These are phyloP conservation scores for Plemyria rubiginata DNA, from an alignment of 2,888 invertebrate species.

Conservation along the genomic window DNA sequence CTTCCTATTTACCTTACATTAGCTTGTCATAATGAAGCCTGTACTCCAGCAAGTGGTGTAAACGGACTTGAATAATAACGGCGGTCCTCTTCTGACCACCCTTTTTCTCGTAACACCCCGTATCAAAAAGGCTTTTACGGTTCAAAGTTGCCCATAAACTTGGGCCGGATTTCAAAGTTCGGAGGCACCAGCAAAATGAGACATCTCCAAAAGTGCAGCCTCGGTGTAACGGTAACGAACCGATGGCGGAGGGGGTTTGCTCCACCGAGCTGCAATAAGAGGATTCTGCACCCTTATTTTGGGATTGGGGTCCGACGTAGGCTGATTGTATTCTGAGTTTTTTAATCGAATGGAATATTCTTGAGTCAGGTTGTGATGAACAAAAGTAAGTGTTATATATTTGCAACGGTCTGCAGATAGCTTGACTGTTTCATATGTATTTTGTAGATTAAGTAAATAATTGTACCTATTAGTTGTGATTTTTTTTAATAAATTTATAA, in stretches of 20 bases:
- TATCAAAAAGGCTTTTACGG: neutral
- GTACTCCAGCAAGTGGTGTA: too few species aligned
- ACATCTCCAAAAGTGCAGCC: constrained; percentile 74
- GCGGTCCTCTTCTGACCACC: neutral
- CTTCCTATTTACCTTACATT: too few species aligned
- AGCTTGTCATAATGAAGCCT: too few species aligned
- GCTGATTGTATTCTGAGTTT: constrained; percentile 19
- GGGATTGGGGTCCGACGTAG: constrained; percentile 28
- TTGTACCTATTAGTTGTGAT: too few species aligned
- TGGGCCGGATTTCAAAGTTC: constrained; percentile 27
- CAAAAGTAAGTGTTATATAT: too few species aligned
- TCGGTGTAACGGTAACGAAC: constrained; percentile 78
- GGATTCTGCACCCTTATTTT: constrained; percentile 78
- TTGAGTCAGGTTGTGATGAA: too few species aligned
- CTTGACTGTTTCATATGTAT: too few species aligned
- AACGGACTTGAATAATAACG: too few species aligned
- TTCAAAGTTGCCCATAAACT: constrained; percentile 3
- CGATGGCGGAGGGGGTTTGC: constrained; percentile 58
- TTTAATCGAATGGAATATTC: neutral
- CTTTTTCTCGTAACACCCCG: neutral
- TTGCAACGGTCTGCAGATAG: too few species aligned
- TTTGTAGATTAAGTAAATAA: too few species aligned
- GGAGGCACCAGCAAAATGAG: constrained; percentile 45
- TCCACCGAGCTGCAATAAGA: constrained; percentile 82
- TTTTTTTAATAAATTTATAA: too few species aligned